These are phyloP conservation scores for Oceanites oceanicus DNA, from an alignment of 2,113 vertebrate species.

Conservation along the genomic window DNA sequence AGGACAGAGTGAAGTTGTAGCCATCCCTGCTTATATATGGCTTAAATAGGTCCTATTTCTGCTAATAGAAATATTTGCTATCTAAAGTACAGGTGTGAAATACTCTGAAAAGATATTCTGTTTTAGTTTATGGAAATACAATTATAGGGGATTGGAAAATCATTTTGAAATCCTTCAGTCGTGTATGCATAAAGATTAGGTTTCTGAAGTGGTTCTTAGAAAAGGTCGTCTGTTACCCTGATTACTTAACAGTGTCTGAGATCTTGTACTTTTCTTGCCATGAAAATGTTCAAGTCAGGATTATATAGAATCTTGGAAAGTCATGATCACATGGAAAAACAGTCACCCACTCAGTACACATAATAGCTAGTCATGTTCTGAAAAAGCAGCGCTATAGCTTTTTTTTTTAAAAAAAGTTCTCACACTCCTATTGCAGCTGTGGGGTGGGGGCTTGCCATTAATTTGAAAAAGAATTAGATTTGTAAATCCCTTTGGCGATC, in stretches of 20 bases:
- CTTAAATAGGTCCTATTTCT: background rate
- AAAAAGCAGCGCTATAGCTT: background rate
- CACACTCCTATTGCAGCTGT: background rate
- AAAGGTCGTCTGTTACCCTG: background rate
- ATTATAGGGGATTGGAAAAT: background rate
- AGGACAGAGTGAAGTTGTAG: background rate
- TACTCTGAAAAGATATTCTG: background rate
- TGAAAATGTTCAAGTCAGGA: background rate
- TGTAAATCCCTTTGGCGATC: background rate
- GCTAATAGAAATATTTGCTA: background rate
- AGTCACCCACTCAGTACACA: slow-evolving; percentile 57
- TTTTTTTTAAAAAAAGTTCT: background rate
- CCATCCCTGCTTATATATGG: background rate
- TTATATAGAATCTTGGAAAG: slow-evolving; percentile 54
- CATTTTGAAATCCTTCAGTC: background rate
- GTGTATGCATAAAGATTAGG: slow-evolving; percentile 4
- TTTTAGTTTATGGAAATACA: background rate
- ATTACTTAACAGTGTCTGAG: slow-evolving; percentile 24
- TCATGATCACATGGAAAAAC: slow-evolving; percentile 58
- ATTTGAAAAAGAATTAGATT: background rate
- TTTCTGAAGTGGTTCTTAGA: slow-evolving; percentile 16
- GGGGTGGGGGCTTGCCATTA: background rate
- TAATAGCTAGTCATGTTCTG: slow-evolving; percentile 51
- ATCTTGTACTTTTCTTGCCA: background rate
- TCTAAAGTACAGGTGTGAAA: background rate